Conservation (phyloP, 2,797 vertebrate genomes). For the Sphaeramia orbicularis region DNA sequence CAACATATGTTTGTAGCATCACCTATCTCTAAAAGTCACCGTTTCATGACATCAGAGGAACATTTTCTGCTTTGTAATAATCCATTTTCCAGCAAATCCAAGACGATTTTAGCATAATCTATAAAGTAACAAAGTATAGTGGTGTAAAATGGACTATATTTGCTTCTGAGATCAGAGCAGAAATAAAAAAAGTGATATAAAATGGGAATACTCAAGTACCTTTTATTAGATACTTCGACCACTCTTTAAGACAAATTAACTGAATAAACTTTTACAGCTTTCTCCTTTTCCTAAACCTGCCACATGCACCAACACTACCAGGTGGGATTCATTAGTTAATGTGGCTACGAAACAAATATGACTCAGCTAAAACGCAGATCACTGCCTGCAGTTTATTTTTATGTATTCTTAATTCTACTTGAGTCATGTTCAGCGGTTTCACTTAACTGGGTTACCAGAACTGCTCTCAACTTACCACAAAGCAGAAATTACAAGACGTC, state of each 20-base stretch:
- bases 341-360: constrained; percentile 48
- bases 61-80: no score
- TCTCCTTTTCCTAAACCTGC: neutral
- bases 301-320: constrained; percentile 38
- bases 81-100: no score
- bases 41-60: no score
- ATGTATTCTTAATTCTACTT: constrained; percentile 62
- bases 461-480: constrained; percentile 58
- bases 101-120: no score
- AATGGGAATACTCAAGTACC: no score
- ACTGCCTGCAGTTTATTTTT: constrained; percentile 61
- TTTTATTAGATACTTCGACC: no score
- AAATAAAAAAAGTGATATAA: no score
- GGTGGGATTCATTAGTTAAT: constrained; percentile 66
- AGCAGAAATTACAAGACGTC: constrained; percentile 54
- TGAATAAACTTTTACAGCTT: neutral
- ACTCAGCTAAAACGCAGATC: constrained; percentile 68
- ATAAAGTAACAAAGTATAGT: no score
- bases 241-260: neutral
- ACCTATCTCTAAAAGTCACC: no score
- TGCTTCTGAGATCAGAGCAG: no score
- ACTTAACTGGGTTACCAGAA: constrained; percentile 69
- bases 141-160: no score
- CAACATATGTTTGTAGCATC: no score
- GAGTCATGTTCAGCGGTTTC: constrained; percentile 71